phyloP scores from a whole-genome alignment of 2,113 vertebrate species.

The Lepidothrix coronata region DNA sequence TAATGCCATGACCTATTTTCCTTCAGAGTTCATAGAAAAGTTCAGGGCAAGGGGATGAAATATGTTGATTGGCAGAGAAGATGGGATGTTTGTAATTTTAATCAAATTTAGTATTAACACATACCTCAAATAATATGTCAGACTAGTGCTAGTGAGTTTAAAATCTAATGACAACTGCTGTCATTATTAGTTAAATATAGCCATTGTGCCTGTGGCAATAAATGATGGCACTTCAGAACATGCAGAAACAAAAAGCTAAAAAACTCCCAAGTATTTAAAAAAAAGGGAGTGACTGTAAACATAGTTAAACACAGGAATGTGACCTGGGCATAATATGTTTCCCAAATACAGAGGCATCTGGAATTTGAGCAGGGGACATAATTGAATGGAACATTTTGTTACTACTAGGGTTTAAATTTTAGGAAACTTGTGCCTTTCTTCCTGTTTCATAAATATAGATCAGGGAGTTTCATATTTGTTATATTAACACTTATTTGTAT shows the following conservation, averaged over 20 bases:
- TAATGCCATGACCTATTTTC: conserved; percentile 27
- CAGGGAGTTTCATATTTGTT: conserved; percentile 13
- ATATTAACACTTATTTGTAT: neutral
- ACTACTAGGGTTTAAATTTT: conserved; percentile 37
- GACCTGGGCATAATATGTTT: conserved; percentile 70
- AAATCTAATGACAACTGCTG: conserved; percentile 80
- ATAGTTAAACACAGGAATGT: conserved; percentile 74
- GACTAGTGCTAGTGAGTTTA: conserved; percentile 82
- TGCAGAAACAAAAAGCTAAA: conserved; percentile 75
- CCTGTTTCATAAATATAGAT: neutral
- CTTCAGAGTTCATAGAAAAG: conserved; percentile 61
- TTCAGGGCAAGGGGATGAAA: conserved; percentile 61
- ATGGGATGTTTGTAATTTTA: conserved; percentile 79
- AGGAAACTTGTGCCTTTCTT: neutral
- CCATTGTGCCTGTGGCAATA: conserved; percentile 71
- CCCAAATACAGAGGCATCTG: conserved; percentile 60
- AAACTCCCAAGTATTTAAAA: conserved; percentile 67
- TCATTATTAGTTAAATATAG: conserved; percentile 79
- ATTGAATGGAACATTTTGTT: conserved; percentile 60
- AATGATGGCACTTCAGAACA: conserved; percentile 73
- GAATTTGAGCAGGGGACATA: conserved; percentile 47
- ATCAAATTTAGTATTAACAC: conserved; percentile 78
- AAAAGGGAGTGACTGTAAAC: conserved; percentile 71
- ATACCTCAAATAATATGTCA: conserved; percentile 83
- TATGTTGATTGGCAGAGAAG: conserved; percentile 77